These are phyloP conservation scores for Charadrius vociferus DNA, from an alignment of 2,113 vertebrate species.

Conservation along the genomic window DNA sequence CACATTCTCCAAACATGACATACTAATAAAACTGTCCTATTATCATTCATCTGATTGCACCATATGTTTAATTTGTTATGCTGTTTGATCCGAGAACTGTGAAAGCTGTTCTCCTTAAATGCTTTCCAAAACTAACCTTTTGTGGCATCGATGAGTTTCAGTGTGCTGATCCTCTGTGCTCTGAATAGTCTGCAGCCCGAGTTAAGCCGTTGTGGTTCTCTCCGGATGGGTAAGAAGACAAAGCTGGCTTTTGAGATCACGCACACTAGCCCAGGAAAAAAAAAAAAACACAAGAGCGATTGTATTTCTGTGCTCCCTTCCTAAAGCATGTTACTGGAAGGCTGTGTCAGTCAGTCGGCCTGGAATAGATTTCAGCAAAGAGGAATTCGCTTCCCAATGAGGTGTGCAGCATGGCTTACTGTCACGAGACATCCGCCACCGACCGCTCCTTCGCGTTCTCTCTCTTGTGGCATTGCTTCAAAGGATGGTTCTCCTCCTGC, in stretches of 20 bases:
- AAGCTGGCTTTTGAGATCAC: constrained; percentile 30
- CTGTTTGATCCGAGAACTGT: not conserved
- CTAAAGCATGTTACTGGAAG: not conserved
- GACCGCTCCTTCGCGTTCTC: not conserved
- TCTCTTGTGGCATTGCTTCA: not conserved
- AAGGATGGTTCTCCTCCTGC: not conserved
- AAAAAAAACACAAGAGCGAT: not conserved
- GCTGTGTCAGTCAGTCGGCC: not conserved
- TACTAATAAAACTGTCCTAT: not conserved
- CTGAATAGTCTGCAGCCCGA: constrained; percentile 20
- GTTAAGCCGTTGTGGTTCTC: not conserved
- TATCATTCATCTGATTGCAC: not conserved
- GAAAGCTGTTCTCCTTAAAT: not conserved
- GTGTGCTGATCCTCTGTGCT: constrained; percentile 31
- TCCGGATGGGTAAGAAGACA: constrained; percentile 28
- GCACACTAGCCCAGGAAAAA: not conserved
- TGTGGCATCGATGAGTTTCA: constrained; percentile 28
- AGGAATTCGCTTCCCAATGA: not conserved
- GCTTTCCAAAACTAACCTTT: constrained; percentile 8
- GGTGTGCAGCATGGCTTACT: not conserved
- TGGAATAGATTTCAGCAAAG: not conserved
- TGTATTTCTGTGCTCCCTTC: not conserved
- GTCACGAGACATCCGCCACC: not conserved
- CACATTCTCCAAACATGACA: not conserved
- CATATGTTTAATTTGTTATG: not conserved